Evolutionary conservation across 2,797 vertebrate species (phyloP).

Genomic region (Anableps anableps): DNA sequence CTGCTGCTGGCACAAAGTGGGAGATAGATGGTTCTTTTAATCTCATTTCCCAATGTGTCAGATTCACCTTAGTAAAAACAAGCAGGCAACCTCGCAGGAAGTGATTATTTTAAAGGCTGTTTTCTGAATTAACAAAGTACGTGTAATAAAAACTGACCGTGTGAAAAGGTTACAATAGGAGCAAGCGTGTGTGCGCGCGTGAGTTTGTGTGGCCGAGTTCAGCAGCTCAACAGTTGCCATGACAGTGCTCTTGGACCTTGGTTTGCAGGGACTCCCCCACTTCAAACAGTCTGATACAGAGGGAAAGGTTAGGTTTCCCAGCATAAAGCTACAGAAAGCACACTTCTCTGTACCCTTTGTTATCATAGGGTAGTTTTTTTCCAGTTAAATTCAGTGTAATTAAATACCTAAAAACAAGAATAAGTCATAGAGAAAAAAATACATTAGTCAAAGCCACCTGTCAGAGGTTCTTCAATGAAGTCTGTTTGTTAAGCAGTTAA

Average conservation of each 20-base stretch:
- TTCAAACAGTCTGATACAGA: slow-evolving; percentile 54
- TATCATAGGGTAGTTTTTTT: not conserved
- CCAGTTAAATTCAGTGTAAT: slow-evolving; percentile 13
- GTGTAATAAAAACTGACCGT: not conserved
- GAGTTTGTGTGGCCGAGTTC: slow-evolving; percentile 27
- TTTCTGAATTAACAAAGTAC: not conserved
- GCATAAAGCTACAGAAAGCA: slow-evolving; percentile 33
- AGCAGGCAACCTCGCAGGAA: not conserved
- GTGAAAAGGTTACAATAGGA: not conserved
- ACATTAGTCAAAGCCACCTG: not conserved
- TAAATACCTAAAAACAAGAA: slow-evolving; percentile 4
- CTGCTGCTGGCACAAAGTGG: slow-evolving; percentile 16
- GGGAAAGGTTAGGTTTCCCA: slow-evolving; percentile 56
- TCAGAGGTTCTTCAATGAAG: slow-evolving; percentile 14
- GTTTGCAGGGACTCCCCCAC: slow-evolving; percentile 53
- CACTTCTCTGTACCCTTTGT: slow-evolving; percentile 4
- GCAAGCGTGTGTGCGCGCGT: slow-evolving; percentile 1
- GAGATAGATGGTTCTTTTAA: slow-evolving; percentile 21
- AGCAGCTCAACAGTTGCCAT: slow-evolving; percentile 70
- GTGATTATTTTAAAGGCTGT: not conserved
- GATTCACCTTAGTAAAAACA: slow-evolving; percentile 2
- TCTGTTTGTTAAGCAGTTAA: slow-evolving; percentile 19
- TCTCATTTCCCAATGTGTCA: not conserved
- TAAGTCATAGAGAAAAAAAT: slow-evolving; percentile 4
- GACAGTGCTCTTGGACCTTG: slow-evolving; percentile 72